Conservation (phyloP, 2,888 invertebrate species). For the Sesia apiformis region DNA sequence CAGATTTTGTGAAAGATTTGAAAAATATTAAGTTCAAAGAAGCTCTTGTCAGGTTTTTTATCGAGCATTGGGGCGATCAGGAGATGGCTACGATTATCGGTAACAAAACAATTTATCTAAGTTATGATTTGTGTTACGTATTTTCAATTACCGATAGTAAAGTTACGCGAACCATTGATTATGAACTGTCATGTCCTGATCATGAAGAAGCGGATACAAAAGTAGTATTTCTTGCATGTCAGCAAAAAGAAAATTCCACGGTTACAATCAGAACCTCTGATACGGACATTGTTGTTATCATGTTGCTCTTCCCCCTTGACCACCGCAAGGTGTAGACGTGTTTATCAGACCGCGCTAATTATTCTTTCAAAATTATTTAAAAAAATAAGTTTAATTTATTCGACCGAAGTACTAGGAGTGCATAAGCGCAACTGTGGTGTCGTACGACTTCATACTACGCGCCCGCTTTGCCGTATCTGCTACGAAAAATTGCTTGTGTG, state of each 20-base stretch:
- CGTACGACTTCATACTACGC: too few species aligned
- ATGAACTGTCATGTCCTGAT: constrained; percentile 1
- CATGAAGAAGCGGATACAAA: constrained; percentile 7
- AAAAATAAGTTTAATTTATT: too few species aligned
- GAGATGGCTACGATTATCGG: constrained; percentile 6
- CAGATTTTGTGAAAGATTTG: constrained; percentile 12
- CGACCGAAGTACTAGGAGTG: too few species aligned
- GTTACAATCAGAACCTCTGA: constrained; percentile 6
- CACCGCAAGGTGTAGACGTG: too few species aligned
- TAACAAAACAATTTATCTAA: constrained; percentile 11
- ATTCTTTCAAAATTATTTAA: too few species aligned
- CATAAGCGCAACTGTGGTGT: too few species aligned
- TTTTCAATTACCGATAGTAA: constrained; percentile 5
- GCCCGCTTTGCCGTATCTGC: too few species aligned
- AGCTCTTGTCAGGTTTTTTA: constrained; percentile 11
- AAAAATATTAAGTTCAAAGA: constrained; percentile 14
- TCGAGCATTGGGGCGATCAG: constrained; percentile 10
- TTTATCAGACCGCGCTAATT: too few species aligned
- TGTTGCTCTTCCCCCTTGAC: too few species aligned
- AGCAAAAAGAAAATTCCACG: background rate
- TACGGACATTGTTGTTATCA: constrained; percentile 9
- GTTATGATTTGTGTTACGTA: constrained; percentile 8
- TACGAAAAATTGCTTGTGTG: too few species aligned
- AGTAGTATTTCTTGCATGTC: constrained; percentile 4
- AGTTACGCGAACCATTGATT: constrained; percentile 1